These are phyloP conservation scores for Camptogramma bilineatum DNA, from an alignment of 2,888 invertebrate genomes.

Conservation along the genomic window DNA sequence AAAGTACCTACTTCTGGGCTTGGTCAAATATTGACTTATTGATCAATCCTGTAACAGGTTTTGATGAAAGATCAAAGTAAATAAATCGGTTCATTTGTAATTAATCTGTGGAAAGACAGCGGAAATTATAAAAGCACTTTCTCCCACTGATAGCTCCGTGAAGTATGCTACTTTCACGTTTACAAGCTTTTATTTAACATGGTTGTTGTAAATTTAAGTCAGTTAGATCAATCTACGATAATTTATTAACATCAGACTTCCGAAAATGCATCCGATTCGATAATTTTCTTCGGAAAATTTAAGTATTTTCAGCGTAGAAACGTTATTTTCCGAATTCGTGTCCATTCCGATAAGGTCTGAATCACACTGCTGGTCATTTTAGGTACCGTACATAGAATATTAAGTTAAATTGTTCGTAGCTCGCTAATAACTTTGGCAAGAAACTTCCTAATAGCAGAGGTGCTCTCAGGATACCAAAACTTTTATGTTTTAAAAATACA, in stretches of 20 bases:
- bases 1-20: too few relatives aligned
- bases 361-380: too few relatives aligned
- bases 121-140: conserved; percentile 34
- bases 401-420: neutral
- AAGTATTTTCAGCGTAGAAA: too few relatives aligned
- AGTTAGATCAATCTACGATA: neutral
- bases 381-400: neutral
- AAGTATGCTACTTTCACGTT: conserved; percentile 33
- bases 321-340: too few relatives aligned
- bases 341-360: too few relatives aligned
- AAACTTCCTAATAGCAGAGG: neutral
- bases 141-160: conserved; percentile 32
- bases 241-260: too few relatives aligned
- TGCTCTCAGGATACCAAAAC: neutral
- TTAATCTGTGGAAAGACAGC: conserved; percentile 31
- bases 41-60: too few relatives aligned
- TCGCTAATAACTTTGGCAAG: neutral
- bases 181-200: conserved; percentile 8
- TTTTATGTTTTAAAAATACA: neutral
- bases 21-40: too few relatives aligned
- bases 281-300: too few relatives aligned
- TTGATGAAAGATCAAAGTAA: conserved; percentile 17
- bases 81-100: conserved; percentile 30
- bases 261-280: too few relatives aligned
- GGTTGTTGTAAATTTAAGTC: neutral